Conservation (phyloP, 2,113 vertebrate species). For the Hiodon alosoides region DNA sequence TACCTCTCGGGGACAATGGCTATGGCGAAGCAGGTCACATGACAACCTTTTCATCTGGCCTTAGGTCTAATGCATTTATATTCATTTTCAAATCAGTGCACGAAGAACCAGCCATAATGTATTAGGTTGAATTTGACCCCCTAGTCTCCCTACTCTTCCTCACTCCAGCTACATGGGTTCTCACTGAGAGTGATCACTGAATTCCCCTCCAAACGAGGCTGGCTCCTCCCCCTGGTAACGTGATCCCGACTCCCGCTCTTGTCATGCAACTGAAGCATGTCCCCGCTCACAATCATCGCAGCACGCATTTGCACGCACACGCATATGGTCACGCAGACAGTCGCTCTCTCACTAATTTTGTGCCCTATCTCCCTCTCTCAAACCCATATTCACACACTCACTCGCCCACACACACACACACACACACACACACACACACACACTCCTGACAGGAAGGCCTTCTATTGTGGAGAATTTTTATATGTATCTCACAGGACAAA, state of each 20-base stretch:
- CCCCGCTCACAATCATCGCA: neutral
- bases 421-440: neutral
- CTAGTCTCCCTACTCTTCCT: no score
- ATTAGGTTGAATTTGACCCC: neutral
- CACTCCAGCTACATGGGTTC: no score
- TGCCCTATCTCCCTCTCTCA: neutral
- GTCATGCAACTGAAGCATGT: neutral
- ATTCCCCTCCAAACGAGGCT: neutral
- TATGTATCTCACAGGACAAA: no score
- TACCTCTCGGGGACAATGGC: neutral
- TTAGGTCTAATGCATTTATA: neutral
- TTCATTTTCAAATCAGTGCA: neutral
- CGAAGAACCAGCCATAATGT: no score
- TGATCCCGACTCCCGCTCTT: neutral
- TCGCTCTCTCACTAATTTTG: no score
- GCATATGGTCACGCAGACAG: no score
- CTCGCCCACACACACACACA: no score
- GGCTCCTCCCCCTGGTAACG: neutral
- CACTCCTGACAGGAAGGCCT: no score
- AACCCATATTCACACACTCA: neutral
- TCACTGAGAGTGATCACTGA: neutral
- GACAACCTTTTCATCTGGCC: neutral
- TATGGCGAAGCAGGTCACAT: constrained; percentile 8
- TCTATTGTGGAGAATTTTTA: no score
- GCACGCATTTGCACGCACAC: no score